phyloP scores from a whole-genome alignment of 2,888 invertebrate species.

The Eupithecia vulgata region DNA sequence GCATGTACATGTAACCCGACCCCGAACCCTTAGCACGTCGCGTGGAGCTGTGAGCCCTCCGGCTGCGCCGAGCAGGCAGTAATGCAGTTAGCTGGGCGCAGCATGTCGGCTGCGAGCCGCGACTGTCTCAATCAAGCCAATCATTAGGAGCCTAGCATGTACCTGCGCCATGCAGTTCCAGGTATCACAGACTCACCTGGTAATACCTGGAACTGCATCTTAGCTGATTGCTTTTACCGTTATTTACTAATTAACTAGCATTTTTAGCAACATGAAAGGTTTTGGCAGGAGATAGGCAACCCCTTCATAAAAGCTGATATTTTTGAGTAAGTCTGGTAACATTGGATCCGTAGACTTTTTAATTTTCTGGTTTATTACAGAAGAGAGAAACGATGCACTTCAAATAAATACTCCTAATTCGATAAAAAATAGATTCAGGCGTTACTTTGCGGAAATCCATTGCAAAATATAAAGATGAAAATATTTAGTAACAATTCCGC shows the following conservation, averaged over 20 bases:
- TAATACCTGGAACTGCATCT: too few relatives aligned
- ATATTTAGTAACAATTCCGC: too few relatives aligned
- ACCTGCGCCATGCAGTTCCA: background rate
- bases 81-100: conserved; percentile 76
- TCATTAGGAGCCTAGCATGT: background rate
- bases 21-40: background rate
- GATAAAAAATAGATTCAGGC: too few relatives aligned
- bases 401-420: too few relatives aligned
- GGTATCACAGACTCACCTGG: too few relatives aligned
- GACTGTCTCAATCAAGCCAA: conserved; percentile 43
- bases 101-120: conserved; percentile 66
- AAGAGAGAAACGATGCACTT: background rate
- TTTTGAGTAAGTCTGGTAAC: background rate
- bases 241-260: background rate
- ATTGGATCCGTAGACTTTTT: background rate
- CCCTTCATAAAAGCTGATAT: background rate
- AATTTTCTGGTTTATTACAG: background rate
- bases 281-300: background rate
- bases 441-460: too few relatives aligned
- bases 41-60: conserved; percentile 35
- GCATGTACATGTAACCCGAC: background rate
- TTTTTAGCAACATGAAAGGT: background rate
- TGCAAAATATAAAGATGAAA: too few relatives aligned
- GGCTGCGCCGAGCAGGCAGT: conserved; percentile 67
- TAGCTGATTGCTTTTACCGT: conserved; percentile 6